These are phyloP conservation scores for Charaxes varanes DNA, from an alignment of 1,140 invertebrate genomes.

Conservation along the genomic window DNA sequence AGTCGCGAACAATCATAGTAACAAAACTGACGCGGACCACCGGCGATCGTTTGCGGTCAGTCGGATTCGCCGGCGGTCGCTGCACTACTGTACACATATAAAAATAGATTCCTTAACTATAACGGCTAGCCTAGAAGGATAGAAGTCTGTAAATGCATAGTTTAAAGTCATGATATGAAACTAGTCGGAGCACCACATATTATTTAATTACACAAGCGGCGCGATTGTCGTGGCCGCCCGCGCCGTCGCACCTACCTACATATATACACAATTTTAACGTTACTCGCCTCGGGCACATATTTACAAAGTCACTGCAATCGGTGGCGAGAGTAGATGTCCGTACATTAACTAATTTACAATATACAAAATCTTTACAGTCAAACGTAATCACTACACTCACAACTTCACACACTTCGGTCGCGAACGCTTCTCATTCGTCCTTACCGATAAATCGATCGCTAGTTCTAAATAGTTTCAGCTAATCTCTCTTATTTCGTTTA, in stretches of 20 bases:
- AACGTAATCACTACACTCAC: no score
- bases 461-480: no score
- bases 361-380: no score
- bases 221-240: constrained; percentile 8
- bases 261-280: constrained; percentile 22
- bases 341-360: no score
- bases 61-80: constrained; percentile 17
- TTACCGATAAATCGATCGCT: no score
- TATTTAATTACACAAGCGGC: constrained; percentile 32
- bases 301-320: constrained; percentile 13
- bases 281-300: constrained; percentile 13
- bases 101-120: constrained; percentile 55
- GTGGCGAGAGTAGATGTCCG: no score
- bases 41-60: constrained; percentile 18
- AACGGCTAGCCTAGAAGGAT: constrained; percentile 49
- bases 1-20: constrained; percentile 25
- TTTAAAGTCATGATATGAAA: constrained; percentile 63
- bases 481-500: no score
- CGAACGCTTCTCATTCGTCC: no score
- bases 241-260: constrained; percentile 8
- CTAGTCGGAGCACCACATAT: constrained; percentile 61
- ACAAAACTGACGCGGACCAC: constrained; percentile 16
- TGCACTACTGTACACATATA: constrained; percentile 41
- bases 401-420: no score
- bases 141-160: constrained; percentile 52